Evolutionary conservation across 2,113 vertebrate species (phyloP).

Genomic region (Proterorhinus semilunaris): DNA sequence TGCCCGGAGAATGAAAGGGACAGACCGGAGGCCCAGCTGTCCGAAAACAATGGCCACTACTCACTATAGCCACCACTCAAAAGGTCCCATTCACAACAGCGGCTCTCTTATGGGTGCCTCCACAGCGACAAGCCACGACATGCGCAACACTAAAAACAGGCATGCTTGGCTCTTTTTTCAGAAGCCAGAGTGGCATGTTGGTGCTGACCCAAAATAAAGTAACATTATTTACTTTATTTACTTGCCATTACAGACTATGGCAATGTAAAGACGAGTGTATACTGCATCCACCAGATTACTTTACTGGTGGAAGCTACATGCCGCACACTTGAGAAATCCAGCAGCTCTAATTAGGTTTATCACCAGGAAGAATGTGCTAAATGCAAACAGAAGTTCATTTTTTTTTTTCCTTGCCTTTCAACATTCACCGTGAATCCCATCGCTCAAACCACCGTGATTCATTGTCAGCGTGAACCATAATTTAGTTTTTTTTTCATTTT

Average conservation of each 20-base stretch:
- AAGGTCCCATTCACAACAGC: conserved; percentile 70
- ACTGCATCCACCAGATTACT: neutral
- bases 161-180: conserved; percentile 44
- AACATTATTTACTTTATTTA: too few species aligned
- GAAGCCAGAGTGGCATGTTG: conserved; percentile 5
- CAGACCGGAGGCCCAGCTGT: conserved; percentile 79
- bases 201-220: neutral
- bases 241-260: too few species aligned
- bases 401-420: neutral
- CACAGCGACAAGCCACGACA: conserved; percentile 60
- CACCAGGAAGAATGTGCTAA: conserved; percentile 7
- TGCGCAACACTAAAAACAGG: conserved; percentile 50
- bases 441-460: neutral
- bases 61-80: conserved; percentile 65
- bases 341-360: conserved; percentile 6
- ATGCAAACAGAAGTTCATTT: conserved; percentile 1
- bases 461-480: neutral
- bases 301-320: conserved; percentile 1
- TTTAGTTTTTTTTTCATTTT: too few species aligned
- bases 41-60: conserved; percentile 74
- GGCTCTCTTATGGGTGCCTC: conserved; percentile 53
- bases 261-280: neutral
- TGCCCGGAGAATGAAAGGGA: conserved; percentile 67
- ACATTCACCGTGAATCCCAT: neutral
- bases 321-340: neutral